Evolutionary conservation across 2,888 invertebrate genomes (phyloP).

Genomic region (Sesia bembeciformis): DNA sequence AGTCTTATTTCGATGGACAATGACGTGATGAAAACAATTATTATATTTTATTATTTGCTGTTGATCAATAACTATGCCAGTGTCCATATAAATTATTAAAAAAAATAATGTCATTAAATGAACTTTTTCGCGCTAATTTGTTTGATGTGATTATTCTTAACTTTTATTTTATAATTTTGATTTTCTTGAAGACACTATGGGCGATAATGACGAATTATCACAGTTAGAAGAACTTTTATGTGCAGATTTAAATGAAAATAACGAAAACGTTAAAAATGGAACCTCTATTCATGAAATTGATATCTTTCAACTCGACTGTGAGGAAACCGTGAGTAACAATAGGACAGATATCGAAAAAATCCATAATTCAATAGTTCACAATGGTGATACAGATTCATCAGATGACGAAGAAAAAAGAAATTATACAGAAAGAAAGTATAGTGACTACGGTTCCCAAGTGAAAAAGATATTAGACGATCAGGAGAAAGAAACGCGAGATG

Average conservation of each 20-base stretch:
- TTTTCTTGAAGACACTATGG: slow-evolving; percentile 13
- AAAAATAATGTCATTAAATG: too few species aligned
- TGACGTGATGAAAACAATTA: too few species aligned
- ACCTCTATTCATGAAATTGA: slow-evolving; percentile 38
- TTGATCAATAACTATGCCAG: too few species aligned
- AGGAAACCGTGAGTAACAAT: slow-evolving; percentile 4
- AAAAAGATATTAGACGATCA: slow-evolving; percentile 75
- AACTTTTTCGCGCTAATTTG: too few species aligned
- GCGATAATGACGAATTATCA: slow-evolving; percentile 49
- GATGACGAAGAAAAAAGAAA: slow-evolving; percentile 87
- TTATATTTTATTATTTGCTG: too few species aligned
- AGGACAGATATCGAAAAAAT: slow-evolving; percentile 1
- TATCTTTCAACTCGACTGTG: slow-evolving; percentile 32
- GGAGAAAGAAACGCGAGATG: slow-evolving; percentile 42
- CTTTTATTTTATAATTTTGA: too few species aligned
- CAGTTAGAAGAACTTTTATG: slow-evolving; percentile 59
- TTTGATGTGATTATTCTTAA: too few species aligned
- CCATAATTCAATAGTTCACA: slow-evolving; percentile 57
- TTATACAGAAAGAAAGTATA: slow-evolving; percentile 82
- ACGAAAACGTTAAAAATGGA: slow-evolving; percentile 11
- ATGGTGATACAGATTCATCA: slow-evolving; percentile 82
- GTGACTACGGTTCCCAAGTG: slow-evolving; percentile 79
- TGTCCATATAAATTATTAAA: too few species aligned
- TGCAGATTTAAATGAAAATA: slow-evolving; percentile 41
- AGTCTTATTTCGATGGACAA: too few species aligned